phyloP scores from a whole-genome alignment of 2,113 vertebrate genomes.

The Tachysurus vachellii region DNA sequence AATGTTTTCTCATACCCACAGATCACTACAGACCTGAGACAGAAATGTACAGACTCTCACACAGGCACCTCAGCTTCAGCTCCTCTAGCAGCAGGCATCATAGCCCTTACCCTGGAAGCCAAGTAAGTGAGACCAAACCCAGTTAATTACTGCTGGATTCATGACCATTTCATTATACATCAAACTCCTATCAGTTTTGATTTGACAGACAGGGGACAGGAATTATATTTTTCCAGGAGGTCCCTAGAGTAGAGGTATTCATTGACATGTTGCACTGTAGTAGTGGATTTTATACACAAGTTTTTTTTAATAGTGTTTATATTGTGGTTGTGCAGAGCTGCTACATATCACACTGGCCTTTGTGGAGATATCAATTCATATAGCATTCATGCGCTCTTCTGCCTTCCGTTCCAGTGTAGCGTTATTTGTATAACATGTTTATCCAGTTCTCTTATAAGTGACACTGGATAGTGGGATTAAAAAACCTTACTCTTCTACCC shows the following conservation, averaged over 20 bases:
- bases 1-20: constrained; percentile 53
- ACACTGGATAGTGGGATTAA: background rate
- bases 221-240: background rate
- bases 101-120: constrained; percentile 93
- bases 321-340: background rate
- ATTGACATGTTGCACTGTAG: background rate
- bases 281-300: no score
- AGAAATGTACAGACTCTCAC: constrained; percentile 95
- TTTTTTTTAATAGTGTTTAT: background rate
- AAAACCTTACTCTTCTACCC: background rate
- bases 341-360: background rate
- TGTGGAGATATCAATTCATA: background rate
- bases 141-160: background rate
- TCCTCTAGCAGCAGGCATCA: constrained; percentile 93
- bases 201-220: no score
- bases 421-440: background rate
- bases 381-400: background rate
- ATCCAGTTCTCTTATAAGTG: background rate
- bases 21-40: constrained; percentile 94
- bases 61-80: constrained; percentile 94
- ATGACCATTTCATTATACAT: background rate
- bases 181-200: background rate
- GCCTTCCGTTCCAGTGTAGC: background rate
- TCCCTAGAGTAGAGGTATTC: background rate
- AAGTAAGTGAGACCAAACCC: constrained; percentile 78